Evolutionary conservation across 2,797 vertebrate species (phyloP).

Genomic region (Momotus momota): DNA sequence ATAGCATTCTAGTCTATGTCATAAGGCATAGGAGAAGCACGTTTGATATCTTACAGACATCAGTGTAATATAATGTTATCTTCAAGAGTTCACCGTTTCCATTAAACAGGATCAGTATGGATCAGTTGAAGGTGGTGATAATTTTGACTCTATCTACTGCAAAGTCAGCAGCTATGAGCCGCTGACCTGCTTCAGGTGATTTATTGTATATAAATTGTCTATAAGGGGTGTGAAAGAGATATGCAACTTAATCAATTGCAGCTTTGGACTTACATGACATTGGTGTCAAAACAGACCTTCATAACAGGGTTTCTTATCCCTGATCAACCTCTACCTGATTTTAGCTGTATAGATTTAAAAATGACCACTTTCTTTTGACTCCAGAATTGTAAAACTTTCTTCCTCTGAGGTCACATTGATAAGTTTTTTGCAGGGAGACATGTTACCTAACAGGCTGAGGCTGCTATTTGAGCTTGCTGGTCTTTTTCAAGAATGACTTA

Average conservation of each 20-base stretch:
- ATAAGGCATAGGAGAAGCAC: constrained; percentile 22
- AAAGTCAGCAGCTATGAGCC: background rate
- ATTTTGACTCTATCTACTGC: background rate
- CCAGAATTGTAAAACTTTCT: background rate
- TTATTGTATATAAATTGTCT: background rate
- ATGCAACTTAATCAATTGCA: background rate
- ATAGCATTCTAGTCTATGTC: background rate
- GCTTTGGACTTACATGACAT: background rate
- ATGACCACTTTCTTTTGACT: background rate
- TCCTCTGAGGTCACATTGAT: background rate
- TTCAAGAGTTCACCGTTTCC: background rate
- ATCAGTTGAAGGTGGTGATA: constrained; percentile 16
- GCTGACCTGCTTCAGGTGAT: background rate
- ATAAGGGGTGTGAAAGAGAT: background rate
- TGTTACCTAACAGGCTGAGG: background rate
- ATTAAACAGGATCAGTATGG: constrained; percentile 27
- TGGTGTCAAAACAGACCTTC: background rate
- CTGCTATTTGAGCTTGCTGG: constrained; percentile 30
- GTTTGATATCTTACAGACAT: background rate
- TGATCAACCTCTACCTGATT: background rate
- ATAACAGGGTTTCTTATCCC: background rate
- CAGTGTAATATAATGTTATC: background rate
- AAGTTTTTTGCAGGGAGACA: constrained; percentile 11
- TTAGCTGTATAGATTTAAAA: background rate
- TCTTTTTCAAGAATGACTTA: constrained; percentile 38